Evolutionary conservation across 2,113 vertebrate species (phyloP).

Genomic region (Trematocara macrostoma): DNA sequence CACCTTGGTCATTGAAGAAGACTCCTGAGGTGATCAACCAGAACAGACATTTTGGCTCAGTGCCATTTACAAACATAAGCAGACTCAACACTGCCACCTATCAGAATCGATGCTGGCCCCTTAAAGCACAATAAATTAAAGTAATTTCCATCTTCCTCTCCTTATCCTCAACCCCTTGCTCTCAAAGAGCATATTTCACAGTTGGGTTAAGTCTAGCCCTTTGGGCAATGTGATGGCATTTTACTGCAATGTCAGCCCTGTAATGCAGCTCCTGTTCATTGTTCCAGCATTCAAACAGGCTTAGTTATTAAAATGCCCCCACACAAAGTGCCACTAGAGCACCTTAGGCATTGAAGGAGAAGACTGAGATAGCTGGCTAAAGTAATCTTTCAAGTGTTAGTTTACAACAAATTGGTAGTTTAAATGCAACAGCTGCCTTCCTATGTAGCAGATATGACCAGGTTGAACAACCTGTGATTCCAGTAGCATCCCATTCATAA

Average conservation of each 20-base stretch:
- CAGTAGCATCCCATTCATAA: neutral
- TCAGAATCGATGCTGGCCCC: neutral
- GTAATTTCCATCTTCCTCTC: neutral
- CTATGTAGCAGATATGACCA: neutral
- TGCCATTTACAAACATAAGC: neutral
- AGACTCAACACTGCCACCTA: neutral
- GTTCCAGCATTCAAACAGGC: conserved; percentile 59
- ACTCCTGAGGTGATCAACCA: neutral
- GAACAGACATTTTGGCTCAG: neutral
- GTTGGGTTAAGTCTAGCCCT: conserved; percentile 49
- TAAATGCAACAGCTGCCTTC: neutral
- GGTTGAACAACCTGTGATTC: neutral
- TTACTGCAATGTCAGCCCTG: conserved; percentile 57
- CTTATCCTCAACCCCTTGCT: neutral
- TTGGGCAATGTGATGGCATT: conserved; percentile 51
- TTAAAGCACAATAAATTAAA: neutral
- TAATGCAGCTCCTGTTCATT: conserved; percentile 54
- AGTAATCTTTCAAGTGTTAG: conserved; percentile 3
- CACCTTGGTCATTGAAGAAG: neutral
- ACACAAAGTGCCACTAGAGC: conserved; percentile 18
- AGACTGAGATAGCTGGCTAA: conserved; percentile 11
- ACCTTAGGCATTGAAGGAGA: conserved; percentile 28
- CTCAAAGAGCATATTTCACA: conserved; percentile 48
- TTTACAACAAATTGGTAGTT: conserved; percentile 9
- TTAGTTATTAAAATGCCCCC: conserved; percentile 49